Evolutionary conservation across 2,888 invertebrate species (phyloP), one percentile per base, ranked within the genome.

Genomic region (Ophion costatus): DNA sequence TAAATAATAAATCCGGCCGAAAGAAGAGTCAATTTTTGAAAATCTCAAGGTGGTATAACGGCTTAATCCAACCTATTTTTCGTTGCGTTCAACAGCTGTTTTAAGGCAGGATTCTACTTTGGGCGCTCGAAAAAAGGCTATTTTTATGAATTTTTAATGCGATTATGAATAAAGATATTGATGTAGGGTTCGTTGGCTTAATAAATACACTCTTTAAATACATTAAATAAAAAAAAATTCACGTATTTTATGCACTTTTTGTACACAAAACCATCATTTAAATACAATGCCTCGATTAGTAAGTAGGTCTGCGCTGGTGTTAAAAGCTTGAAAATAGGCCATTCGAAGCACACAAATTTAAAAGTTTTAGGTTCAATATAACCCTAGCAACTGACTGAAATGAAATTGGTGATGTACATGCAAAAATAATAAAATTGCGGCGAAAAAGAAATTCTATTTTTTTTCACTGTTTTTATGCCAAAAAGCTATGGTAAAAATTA

Each of bases 401-500:
- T 42, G 7, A 7, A 20, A 24, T 51, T 11, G 11, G 2, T 51
- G 24, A 51, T 24, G 14, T 51, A 51, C 24, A 10, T 51, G 20
- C 14, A 70, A 70, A 56, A 70, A 56, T 57, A n/a, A 70, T 14
- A 57, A 57, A 57, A 70, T 33, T 24, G 57, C 57, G 57, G 24
- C 33, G 29, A 70, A 22, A 33, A 29, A 77, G 75, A 84, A 79
- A 82, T 9, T 17, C 22, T n/a, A n/a, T 6, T 17, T 80, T 80
- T 77, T 76, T 82, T 76, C 38, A 29, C 24, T 29, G 33, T 76
- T 85, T 80, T 83, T 74, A n/a, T 75, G 24, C 59, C 78, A 70
- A 80, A 76, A 83, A 80, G 83, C 66, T 77, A 59, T 33, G 71
- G 74, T 85, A 64, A 75, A 42, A 82, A 24, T 79, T 0, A 74